Conservation (phyloP, 2,797 vertebrate genomes). For the Anguilla obscura region DNA sequence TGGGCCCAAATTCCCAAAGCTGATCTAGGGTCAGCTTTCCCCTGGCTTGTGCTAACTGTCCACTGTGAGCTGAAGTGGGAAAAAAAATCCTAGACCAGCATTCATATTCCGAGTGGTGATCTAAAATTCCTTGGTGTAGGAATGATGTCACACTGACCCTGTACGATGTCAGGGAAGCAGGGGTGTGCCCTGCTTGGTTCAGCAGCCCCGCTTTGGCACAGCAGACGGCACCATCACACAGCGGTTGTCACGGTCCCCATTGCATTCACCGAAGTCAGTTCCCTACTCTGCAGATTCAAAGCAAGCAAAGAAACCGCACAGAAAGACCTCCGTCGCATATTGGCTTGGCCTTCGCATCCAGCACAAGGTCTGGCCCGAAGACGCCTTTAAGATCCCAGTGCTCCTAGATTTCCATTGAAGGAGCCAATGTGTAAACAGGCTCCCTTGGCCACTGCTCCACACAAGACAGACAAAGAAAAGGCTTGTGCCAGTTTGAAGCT, state of each 20-base stretch:
- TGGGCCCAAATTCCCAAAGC: not conserved
- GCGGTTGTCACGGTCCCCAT: not conserved
- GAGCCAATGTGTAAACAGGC: not conserved
- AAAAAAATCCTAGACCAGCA: not conserved
- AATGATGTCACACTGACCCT: not conserved
- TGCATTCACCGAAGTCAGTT: not conserved
- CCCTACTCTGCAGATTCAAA: not conserved
- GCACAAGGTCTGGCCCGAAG: not conserved
- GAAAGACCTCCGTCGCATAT: not conserved
- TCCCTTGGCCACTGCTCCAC: not conserved
- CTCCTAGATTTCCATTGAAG: not conserved
- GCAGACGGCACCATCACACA: not conserved
- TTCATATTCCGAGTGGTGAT: not conserved
- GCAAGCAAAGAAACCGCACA: not conserved
- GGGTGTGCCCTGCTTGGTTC: not conserved
- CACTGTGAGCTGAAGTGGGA: not conserved
- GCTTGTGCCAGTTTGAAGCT: conserved; percentile 3
- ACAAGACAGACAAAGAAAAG: not conserved
- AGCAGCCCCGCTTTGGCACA: not conserved
- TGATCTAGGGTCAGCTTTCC: not conserved
- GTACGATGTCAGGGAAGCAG: not conserved
- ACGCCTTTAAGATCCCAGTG: not conserved
- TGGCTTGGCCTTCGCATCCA: not conserved
- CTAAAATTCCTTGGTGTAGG: not conserved
- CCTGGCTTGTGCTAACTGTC: not conserved